Evolutionary conservation across 2,888 invertebrate species (phyloP).

Genomic region (Chrysina gloriosa): DNA sequence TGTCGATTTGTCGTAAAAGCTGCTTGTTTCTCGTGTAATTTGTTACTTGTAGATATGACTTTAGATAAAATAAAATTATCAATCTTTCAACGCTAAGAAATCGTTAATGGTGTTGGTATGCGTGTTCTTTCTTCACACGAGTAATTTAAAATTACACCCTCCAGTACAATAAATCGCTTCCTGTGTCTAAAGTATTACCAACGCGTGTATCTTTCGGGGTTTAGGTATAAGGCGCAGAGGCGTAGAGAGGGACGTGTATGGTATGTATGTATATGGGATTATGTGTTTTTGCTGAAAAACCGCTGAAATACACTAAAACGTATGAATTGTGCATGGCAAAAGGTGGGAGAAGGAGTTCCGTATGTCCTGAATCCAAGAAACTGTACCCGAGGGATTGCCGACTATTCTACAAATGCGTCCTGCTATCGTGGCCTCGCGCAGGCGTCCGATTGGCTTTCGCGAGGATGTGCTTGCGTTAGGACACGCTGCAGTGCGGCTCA

Average conservation of each 20-base stretch:
- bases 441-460: background rate
- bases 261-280: background rate
- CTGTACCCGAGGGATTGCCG: conserved; percentile 58
- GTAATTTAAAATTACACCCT: background rate
- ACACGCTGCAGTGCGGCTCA: conserved; percentile 59
- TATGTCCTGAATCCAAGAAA: conserved; percentile 59
- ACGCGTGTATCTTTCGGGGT: background rate
- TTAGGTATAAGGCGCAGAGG: background rate
- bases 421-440: conserved; percentile 43
- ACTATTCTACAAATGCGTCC: conserved; percentile 58
- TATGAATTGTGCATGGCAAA: conserved; percentile 59
- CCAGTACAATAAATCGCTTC: background rate
- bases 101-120: too few relatives aligned
- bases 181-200: background rate
- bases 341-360: conserved; percentile 53
- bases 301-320: conserved; percentile 52
- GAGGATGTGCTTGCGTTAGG: conserved; percentile 44
- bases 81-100: too few relatives aligned
- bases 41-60: too few relatives aligned
- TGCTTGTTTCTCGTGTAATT: too few relatives aligned
- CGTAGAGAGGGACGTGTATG: background rate
- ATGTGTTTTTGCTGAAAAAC: conserved; percentile 45
- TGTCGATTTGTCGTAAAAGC: too few relatives aligned
- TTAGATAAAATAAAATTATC: too few relatives aligned
- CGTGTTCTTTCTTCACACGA: background rate